These are phyloP conservation scores for Pocillopora meandrina DNA, from an alignment of 92 coral and sea anemone species.

Conservation along the genomic window DNA sequence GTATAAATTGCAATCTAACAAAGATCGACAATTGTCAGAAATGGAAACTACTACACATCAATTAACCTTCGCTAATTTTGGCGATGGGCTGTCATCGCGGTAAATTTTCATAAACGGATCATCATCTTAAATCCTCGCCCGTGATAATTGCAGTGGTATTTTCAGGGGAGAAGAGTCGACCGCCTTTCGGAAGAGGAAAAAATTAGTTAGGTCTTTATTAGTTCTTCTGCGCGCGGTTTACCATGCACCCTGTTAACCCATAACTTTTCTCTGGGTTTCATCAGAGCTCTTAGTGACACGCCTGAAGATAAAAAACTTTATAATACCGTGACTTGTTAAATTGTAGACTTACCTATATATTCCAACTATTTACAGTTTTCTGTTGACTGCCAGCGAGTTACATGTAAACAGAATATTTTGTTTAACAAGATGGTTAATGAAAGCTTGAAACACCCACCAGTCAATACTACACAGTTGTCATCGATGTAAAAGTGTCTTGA, in stretches of 20 bases:
- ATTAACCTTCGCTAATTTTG: constrained; percentile 67
- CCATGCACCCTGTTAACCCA: background rate
- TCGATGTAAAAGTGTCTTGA: constrained; percentile 11
- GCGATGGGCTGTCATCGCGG: constrained; percentile 64
- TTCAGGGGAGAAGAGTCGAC: constrained; percentile 9
- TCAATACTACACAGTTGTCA: constrained; percentile 18
- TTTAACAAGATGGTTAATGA: constrained; percentile 7
- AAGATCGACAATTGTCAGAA: constrained; percentile 55
- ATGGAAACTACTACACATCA: constrained; percentile 62
- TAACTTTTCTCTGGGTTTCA: background rate
- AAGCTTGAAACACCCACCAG: constrained; percentile 3
- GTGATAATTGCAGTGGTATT: constrained; percentile 64
- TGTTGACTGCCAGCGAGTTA: background rate
- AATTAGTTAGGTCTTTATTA: constrained; percentile 15
- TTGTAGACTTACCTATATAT: constrained; percentile 19
- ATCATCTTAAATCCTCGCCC: constrained; percentile 52
- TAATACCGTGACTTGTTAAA: background rate
- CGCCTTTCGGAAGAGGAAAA: constrained; percentile 28
- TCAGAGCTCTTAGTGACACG: too few relatives aligned
- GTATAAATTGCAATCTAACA: constrained; percentile 56
- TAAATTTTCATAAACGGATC: constrained; percentile 71
- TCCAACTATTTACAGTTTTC: background rate
- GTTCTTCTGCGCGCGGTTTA: background rate
- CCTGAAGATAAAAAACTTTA: background rate
- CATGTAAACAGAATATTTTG: constrained; percentile 23